Evolutionary conservation across 2,888 invertebrate genomes (phyloP), one percentile per base, ranked within the genome.

Genomic region (Lasioglossum pauxillum): DNA sequence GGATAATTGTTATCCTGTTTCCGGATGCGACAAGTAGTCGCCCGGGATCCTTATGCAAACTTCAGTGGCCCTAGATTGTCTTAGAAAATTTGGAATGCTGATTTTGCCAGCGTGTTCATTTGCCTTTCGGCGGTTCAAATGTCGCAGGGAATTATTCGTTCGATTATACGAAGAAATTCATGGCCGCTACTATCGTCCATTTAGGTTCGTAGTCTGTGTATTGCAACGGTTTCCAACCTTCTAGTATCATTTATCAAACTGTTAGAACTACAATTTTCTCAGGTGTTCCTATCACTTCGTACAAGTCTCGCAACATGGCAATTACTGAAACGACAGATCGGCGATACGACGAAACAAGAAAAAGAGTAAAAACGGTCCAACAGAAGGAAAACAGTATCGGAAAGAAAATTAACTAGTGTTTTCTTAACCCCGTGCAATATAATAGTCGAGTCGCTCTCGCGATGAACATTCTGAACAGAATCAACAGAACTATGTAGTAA

Each of bases 1-100:
- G 64, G 80, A 49, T 76, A 85, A 80, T 75, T 38, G 83, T 76
- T 78, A 75, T 44, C 75, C 84, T 14, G 38, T 16, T 10, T n/a
- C 35, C 16, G 16, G 35, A 31, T 5, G 74, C 64, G 23, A 41
- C 27, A 57, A 38, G 83, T 31, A 57, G 72, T 81, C 82, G 27
- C 41, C 2, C 31, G 64, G 64, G 64, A 64, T 64, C 64, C 16
- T 31, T 31, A 64, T 31, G 64, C 31, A 64, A 31, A 64, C 16
- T 64, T 31, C 31, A 16, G 2, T 64, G 31, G 2, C 16, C 16
- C 27, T 31, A 2, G 64, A 64, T 16, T 16, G 31, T n/a, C 23
- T 53, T 53, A n/a, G 53, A 23, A 53, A 53, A 53, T 23, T 53
- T n/a, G 23, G n/a, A 53, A n/a, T 53, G 53, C n/a, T 53, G n/a